Base-by-base conservation (phyloP, 2,113 vertebrate species). In the Laticauda laticaudata region DNA sequence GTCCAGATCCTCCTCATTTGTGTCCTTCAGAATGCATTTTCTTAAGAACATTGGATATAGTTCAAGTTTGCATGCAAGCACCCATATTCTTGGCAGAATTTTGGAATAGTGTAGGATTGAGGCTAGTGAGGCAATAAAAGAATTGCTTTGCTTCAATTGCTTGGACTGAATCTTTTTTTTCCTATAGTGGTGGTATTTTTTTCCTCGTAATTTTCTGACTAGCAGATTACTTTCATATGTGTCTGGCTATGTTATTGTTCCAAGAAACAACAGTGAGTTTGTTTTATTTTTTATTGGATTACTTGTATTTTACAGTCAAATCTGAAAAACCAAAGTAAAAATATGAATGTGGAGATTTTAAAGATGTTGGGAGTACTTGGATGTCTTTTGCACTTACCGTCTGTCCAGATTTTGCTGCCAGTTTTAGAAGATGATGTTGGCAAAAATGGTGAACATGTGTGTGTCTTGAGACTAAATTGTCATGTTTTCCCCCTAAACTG, bases 151-250 rank as follows among this genome's bases (percentile, higher is more conserved):
- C 20, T 3, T 57, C 23, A 91, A 59, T 6, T 0, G 89, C 39
- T 2, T 91, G 75, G 12, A 1, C 69, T 90, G 20, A 95, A 53
- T 92, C 14, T 85, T 2, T 2, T 57, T 2, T 69, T 4, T 61
- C 86, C 23, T 61, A 90, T 12, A 85, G 8, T 56, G 4, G 91
- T 93, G 39, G 5, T 89, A 53, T 53, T 53, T 53, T 53, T 53
- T 53, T 12, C 10, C 10, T 10, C 10, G 0, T 93, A 94, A 95
- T 39, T 86, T 93, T n/a, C 3, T 51, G 39, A 90, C 18, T 29
- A 92, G 54, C 57, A 95, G 87, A 92, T 93, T 29, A 29, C 29
- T 23, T 96, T 93, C 87, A 11, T 90, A 34, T 89, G 89, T 87
- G 51, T 92, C 24, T 14, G 20, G 18, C 91, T 53, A 6, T 93